phyloP scores from a whole-genome alignment of 2,888 invertebrate genomes.

The Pyrochroa serraticornis region DNA sequence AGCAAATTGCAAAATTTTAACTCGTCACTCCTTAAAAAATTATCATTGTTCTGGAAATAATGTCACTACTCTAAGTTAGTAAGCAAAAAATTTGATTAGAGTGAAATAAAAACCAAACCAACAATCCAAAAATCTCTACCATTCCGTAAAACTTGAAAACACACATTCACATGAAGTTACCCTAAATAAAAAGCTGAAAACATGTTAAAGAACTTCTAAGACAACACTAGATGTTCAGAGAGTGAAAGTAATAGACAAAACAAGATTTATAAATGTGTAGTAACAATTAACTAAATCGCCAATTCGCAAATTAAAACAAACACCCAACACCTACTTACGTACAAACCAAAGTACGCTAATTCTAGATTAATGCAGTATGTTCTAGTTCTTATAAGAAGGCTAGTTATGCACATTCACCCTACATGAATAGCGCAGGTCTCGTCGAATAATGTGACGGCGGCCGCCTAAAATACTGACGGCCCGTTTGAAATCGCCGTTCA shows the following conservation, averaged over 20 bases:
- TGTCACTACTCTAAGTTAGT: slow-evolving; percentile 11
- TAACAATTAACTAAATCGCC: slow-evolving; percentile 42
- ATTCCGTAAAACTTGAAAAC: slow-evolving; percentile 29
- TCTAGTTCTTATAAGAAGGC: slow-evolving; percentile 41
- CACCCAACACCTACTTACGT: slow-evolving; percentile 48
- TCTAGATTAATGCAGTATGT: slow-evolving; percentile 47
- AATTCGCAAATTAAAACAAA: slow-evolving; percentile 50
- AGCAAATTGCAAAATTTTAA: slow-evolving; percentile 11
- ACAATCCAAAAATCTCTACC: slow-evolving; percentile 16
- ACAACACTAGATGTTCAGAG: slow-evolving; percentile 16
- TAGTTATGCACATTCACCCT: slow-evolving; percentile 41
- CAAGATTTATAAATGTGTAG: slow-evolving; percentile 17
- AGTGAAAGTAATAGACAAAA: slow-evolving; percentile 1
- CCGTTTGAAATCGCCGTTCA: no score
- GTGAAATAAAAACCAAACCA: slow-evolving; percentile 13
- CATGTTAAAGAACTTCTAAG: slow-evolving; percentile 31
- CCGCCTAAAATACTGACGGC: no score
- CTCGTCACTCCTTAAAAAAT: slow-evolving; percentile 1
- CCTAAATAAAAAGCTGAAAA: slow-evolving; percentile 42
- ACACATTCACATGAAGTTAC: slow-evolving; percentile 39
- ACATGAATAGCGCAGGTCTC: slow-evolving; percentile 30
- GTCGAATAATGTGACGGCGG: slow-evolving; percentile 26
- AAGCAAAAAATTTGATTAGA: neutral
- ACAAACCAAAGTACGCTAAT: slow-evolving; percentile 49
- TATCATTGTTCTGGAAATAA: slow-evolving; percentile 13